These are phyloP conservation scores for Oeneis ivallda DNA, from an alignment of 2,888 invertebrate species.

Conservation along the genomic window DNA sequence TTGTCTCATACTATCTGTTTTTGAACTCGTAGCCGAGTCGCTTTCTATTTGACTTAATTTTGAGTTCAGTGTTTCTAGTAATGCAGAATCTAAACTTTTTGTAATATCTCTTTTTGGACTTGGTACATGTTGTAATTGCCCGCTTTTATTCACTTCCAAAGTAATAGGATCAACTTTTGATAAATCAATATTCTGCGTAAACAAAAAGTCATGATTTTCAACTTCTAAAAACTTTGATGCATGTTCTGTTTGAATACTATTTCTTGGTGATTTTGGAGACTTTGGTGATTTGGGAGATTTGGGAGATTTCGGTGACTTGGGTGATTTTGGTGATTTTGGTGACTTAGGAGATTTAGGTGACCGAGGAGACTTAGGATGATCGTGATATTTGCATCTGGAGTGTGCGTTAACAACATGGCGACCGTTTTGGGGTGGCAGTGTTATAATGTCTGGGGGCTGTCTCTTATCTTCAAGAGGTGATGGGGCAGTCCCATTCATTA, in stretches of 20 bases:
- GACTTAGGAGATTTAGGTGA: slow-evolving; percentile 85
- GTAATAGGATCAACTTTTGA: slow-evolving; percentile 88
- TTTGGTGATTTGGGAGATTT: slow-evolving; percentile 82
- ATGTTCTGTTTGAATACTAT: slow-evolving; percentile 69
- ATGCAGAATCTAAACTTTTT: slow-evolving; percentile 84
- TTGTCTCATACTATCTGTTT: slow-evolving; percentile 85
- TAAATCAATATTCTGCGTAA: slow-evolving; percentile 88
- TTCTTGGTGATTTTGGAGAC: slow-evolving; percentile 77
- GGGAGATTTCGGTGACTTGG: slow-evolving; percentile 81
- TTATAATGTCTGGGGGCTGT: slow-evolving; percentile 72
- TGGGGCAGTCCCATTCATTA: slow-evolving; percentile 91
- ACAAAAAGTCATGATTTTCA: slow-evolving; percentile 84
- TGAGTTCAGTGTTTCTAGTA: slow-evolving; percentile 86
- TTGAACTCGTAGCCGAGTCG: slow-evolving; percentile 88
- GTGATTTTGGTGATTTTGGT: slow-evolving; percentile 84
- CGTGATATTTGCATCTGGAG: slow-evolving; percentile 75
- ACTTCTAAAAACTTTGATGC: slow-evolving; percentile 75
- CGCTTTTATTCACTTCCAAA: slow-evolving; percentile 85
- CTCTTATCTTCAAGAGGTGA: slow-evolving; percentile 76
- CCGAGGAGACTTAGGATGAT: slow-evolving; percentile 76
- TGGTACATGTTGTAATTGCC: slow-evolving; percentile 83
- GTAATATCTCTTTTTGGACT: slow-evolving; percentile 88
- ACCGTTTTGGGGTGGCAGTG: slow-evolving; percentile 73
- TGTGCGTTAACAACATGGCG: slow-evolving; percentile 73
- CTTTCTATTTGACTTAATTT: slow-evolving; percentile 89